phyloP scores from a whole-genome alignment of 2,113 vertebrate genomes.

The Taxidea taxus region DNA sequence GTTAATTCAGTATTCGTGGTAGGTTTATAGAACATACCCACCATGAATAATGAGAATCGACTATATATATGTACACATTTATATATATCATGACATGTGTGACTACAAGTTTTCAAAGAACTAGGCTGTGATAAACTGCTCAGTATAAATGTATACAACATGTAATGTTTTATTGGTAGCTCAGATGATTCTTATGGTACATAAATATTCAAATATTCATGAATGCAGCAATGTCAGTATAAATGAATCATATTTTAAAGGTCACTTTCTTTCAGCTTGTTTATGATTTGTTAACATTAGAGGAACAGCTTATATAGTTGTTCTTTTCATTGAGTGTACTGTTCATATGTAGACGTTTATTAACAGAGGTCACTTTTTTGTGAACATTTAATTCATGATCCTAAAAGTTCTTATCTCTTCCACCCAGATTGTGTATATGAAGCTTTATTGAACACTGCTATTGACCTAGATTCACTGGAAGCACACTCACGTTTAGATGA shows the following conservation, averaged over 20 bases:
- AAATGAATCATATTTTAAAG: neutral
- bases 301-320: slow-evolving; percentile 4
- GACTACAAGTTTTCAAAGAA: neutral
- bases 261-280: neutral
- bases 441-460: slow-evolving; percentile 86
- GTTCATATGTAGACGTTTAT: neutral
- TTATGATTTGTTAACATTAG: slow-evolving; percentile 9
- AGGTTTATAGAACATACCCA: neutral
- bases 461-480: slow-evolving; percentile 85
- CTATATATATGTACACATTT: neutral
- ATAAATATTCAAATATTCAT: slow-evolving; percentile 17
- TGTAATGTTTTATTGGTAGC: slow-evolving; percentile 5
- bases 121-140: neutral
- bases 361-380: slow-evolving; percentile 31
- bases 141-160: neutral
- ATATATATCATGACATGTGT: neutral
- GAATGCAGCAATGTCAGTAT: slow-evolving; percentile 23
- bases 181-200: neutral
- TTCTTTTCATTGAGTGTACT: neutral
- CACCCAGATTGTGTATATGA: slow-evolving; percentile 89
- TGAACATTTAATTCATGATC: slow-evolving; percentile 23
- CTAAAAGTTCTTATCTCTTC: slow-evolving; percentile 41
- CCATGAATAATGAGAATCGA: neutral
- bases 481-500: slow-evolving; percentile 85
- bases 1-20: neutral